These are phyloP conservation scores for Cromileptes altivelis DNA, from an alignment of 2,113 vertebrate species.

Conservation along the genomic window DNA sequence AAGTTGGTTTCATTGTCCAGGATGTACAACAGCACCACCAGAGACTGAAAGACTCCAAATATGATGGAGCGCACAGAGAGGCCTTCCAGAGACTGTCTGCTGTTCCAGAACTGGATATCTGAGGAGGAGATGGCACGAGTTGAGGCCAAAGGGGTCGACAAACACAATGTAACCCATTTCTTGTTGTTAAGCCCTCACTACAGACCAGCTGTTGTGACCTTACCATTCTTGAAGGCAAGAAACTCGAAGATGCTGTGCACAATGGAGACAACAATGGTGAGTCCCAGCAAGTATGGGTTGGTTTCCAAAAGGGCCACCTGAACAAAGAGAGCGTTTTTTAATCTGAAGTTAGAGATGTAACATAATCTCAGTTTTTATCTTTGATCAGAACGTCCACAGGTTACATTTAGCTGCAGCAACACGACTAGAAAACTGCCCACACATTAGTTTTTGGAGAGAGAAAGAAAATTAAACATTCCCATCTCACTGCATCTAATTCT, in stretches of 20 bases:
- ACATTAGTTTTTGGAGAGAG: neutral
- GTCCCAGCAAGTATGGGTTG: conserved; percentile 93
- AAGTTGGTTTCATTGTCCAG: conserved; percentile 98
- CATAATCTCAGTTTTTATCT: neutral
- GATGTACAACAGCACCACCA: conserved; percentile 96
- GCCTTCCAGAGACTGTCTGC: conserved; percentile 96
- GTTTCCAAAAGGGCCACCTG: conserved; percentile 95
- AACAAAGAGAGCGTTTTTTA: conserved; percentile 21
- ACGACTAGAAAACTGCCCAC: neutral
- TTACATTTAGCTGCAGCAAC: neutral
- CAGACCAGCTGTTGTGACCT: neutral
- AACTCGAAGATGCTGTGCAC: conserved; percentile 98
- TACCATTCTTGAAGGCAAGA: conserved; percentile 96
- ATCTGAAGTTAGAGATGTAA: neutral
- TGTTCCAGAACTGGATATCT: conserved; percentile 99
- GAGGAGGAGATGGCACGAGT: conserved; percentile 12
- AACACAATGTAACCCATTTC: no score
- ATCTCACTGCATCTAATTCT: neutral
- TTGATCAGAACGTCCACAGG: neutral
- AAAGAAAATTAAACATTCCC: neutral
- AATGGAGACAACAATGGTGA: conserved; percentile 95
- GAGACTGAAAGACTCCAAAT: conserved; percentile 96
- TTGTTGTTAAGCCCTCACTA: neutral
- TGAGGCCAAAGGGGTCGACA: neutral
- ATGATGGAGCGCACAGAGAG: conserved; percentile 95